These are phyloP conservation scores for Rhingia campestris DNA, from an alignment of 2,888 invertebrate genomes.

Conservation along the genomic window DNA sequence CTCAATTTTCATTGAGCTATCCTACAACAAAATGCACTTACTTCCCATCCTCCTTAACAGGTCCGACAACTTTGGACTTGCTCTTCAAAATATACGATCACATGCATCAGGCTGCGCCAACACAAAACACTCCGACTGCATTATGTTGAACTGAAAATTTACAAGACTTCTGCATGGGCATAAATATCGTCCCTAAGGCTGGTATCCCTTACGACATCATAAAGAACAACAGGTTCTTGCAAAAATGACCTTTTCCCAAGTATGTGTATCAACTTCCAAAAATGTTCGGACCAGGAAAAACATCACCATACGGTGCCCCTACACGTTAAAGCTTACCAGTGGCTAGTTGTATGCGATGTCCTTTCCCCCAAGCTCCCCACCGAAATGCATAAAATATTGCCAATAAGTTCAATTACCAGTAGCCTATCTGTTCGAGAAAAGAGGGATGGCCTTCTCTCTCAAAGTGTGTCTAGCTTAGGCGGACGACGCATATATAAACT, in stretches of 20 bases:
- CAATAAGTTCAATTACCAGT: constrained; percentile 71
- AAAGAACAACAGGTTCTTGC: constrained; percentile 66
- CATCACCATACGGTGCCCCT: constrained; percentile 31
- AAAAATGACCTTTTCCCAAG: constrained; percentile 24
- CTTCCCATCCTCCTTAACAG: not conserved
- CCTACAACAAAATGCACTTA: constrained; percentile 47
- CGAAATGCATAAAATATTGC: constrained; percentile 62
- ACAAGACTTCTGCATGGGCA: constrained; percentile 56
- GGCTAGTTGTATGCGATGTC: not conserved
- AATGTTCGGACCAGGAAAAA: constrained; percentile 38
- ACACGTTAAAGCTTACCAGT: constrained; percentile 12
- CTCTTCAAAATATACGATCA: constrained; percentile 22
- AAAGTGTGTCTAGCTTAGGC: not conserved
- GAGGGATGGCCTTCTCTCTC: constrained; percentile 33
- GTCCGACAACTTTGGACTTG: not conserved
- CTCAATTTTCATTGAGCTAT: constrained; percentile 35
- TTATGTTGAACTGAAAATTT: constrained; percentile 60
- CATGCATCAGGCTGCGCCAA: constrained; percentile 49
- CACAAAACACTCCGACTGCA: constrained; percentile 60
- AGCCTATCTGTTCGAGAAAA: constrained; percentile 45
- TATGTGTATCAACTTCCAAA: constrained; percentile 21
- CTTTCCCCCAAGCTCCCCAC: not conserved
- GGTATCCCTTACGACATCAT: constrained; percentile 43
- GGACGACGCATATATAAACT: constrained; percentile 7
- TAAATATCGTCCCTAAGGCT: constrained; percentile 40